Evolutionary conservation across 1,140 invertebrate genomes (phyloP).

Genomic region (Drosophila neocordata): DNA sequence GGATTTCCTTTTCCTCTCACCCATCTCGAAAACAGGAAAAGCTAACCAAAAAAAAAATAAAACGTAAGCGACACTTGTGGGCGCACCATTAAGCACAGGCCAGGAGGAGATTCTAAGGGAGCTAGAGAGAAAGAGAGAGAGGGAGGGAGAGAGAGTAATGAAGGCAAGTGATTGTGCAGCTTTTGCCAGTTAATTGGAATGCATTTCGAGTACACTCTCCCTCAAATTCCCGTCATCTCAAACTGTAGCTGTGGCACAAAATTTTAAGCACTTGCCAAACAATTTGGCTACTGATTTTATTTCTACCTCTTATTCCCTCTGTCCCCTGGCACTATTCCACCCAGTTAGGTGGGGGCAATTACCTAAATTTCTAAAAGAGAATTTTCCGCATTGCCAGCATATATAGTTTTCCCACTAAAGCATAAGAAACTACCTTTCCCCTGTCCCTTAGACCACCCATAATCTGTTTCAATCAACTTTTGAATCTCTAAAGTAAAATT

Average conservation of each 20-base stretch:
- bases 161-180: slow-evolving; percentile 5
- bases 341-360: slow-evolving; percentile 27
- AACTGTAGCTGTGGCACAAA: slow-evolving; percentile 49
- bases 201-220: slow-evolving; percentile 56
- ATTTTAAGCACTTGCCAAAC: slow-evolving; percentile 49
- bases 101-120: slow-evolving; percentile 5
- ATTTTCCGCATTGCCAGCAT: neutral
- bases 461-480: slow-evolving; percentile 54
- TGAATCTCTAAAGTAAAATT: slow-evolving; percentile 48
- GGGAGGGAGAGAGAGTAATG: too few species aligned
- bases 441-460: neutral
- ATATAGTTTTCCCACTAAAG: neutral
- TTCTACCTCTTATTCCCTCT: neutral
- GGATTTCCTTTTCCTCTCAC: neutral
- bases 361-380: slow-evolving; percentile 27
- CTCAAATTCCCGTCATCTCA: slow-evolving; percentile 14
- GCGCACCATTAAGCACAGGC: slow-evolving; percentile 50
- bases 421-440: slow-evolving; percentile 21
- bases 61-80: slow-evolving; percentile 67
- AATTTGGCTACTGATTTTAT: slow-evolving; percentile 45
- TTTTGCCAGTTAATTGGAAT: slow-evolving; percentile 70
- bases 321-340: too few species aligned
- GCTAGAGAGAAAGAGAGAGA: neutral
- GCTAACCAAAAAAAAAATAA: slow-evolving; percentile 39
- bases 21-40: slow-evolving; percentile 30